Evolutionary conservation across 2,113 vertebrate species (phyloP).

Genomic region (Trogon surrucura): DNA sequence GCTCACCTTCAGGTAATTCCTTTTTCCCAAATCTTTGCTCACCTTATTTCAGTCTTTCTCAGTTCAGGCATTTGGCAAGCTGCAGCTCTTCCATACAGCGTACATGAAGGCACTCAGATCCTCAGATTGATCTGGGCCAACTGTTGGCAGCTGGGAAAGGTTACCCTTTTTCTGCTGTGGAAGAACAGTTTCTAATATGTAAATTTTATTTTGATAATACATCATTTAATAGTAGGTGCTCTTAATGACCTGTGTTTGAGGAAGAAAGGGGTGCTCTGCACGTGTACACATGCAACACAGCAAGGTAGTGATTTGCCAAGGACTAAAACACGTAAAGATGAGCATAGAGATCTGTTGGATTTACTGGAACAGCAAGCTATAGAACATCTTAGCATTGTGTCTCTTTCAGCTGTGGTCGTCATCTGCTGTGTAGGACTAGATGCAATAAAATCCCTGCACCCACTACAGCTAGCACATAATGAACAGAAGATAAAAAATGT

Average conservation of each 20-base stretch:
- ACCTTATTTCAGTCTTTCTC: background rate
- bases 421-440: background rate
- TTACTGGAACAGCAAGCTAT: background rate
- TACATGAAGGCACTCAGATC: background rate
- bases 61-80: background rate
- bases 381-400: background rate
- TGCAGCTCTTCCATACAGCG: background rate
- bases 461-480: background rate
- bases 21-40: background rate
- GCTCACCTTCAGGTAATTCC: background rate
- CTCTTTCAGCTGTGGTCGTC: background rate
- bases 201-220: background rate
- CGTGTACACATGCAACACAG: background rate
- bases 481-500: background rate
- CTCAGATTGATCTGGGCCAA: background rate
- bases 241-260: background rate
- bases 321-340: background rate
- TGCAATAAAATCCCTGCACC: background rate
- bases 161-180: background rate
- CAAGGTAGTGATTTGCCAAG: background rate
- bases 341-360: background rate
- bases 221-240: background rate
- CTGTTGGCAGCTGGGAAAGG: background rate
- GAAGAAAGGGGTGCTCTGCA: background rate
- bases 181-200: background rate